phyloP scores from a whole-genome alignment of 53 echinoderm and acorn worm genomes.

The Holothuria scabra region DNA sequence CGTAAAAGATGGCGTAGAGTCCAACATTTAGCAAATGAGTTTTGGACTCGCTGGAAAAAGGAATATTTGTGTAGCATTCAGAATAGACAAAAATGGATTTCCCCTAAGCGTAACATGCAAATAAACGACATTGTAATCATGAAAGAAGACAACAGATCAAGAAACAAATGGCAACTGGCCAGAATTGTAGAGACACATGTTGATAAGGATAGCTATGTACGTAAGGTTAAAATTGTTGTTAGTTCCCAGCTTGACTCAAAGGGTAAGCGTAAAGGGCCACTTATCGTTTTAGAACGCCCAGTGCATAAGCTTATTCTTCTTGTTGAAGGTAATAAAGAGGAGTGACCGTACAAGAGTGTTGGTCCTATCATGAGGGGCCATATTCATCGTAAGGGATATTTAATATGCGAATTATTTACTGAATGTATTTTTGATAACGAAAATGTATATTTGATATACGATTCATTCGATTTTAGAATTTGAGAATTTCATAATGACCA shows the following conservation, averaged over 20 bases:
- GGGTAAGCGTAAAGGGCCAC: too few species aligned
- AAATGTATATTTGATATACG: not conserved
- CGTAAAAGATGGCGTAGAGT: too few species aligned
- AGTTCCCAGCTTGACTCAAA: slow-evolving; percentile 4
- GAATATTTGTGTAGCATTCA: slow-evolving; percentile 60
- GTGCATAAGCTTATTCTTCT: too few species aligned
- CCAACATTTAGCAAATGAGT: slow-evolving; percentile 60
- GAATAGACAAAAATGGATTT: too few species aligned
- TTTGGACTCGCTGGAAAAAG: too few species aligned
- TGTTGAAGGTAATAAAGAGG: not conserved
- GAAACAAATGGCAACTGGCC: slow-evolving; percentile 57
- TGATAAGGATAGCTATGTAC: slow-evolving; percentile 4
- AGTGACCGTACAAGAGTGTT: slow-evolving; percentile 6
- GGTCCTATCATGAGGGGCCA: slow-evolving; percentile 10
- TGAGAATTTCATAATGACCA: too few species aligned
- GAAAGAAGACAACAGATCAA: slow-evolving; percentile 45
- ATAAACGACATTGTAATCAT: slow-evolving; percentile 61
- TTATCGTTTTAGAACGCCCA: too few species aligned
- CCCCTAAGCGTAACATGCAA: slow-evolving; percentile 41
- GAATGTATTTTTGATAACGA: not conserved
- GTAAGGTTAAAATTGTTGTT: slow-evolving; percentile 41
- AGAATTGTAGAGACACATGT: slow-evolving; percentile 38
- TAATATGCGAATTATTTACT: not conserved
- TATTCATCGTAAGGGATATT: not conserved
- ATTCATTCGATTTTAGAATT: too few species aligned